Evolutionary conservation across 2,797 vertebrate genomes (phyloP).

Genomic region (Sciurus vulgaris): DNA sequence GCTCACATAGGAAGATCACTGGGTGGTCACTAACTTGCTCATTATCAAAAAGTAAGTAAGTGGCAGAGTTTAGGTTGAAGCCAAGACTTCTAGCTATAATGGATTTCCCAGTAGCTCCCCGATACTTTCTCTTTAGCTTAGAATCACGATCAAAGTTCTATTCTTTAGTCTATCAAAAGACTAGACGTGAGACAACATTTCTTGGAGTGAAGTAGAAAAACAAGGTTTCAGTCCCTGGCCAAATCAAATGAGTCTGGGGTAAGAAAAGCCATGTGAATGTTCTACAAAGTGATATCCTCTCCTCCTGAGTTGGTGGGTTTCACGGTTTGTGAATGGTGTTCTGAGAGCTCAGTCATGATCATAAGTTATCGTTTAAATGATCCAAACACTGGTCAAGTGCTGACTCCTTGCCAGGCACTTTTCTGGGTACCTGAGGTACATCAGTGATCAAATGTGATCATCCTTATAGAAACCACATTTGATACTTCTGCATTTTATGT

Average conservation of each 20-base stretch:
- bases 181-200: not conserved
- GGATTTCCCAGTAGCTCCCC: not conserved
- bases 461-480: not conserved
- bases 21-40: not conserved
- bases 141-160: not conserved
- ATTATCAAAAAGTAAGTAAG: not conserved
- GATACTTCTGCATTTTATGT: not conserved
- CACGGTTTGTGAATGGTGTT: not conserved
- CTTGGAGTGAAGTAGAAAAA: not conserved
- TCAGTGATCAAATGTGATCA: not conserved
- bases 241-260: not conserved
- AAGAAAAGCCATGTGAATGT: not conserved
- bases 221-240: not conserved
- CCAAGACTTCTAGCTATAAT: not conserved
- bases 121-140: not conserved
- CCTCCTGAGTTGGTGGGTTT: not conserved
- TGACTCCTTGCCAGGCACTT: not conserved
- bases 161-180: not conserved
- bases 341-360: not conserved
- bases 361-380: not conserved
- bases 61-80: not conserved
- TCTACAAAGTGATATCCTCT: not conserved
- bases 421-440: not conserved
- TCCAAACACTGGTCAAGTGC: not conserved
- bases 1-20: not conserved